Evolutionary conservation across 2,797 vertebrate genomes (phyloP).

Genomic region (Mallotus villosus): DNA sequence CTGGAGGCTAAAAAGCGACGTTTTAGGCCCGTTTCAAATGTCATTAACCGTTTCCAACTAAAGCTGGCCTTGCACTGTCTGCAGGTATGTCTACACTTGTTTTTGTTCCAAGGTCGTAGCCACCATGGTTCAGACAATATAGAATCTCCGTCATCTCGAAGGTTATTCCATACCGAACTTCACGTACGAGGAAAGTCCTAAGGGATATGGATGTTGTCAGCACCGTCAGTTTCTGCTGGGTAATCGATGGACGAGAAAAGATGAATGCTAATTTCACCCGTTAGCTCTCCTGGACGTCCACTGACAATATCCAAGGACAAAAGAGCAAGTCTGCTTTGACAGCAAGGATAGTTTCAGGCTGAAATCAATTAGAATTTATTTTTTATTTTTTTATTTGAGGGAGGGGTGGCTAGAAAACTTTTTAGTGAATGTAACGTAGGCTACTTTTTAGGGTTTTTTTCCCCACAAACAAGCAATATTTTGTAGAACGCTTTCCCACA

Average conservation of each 20-base stretch:
- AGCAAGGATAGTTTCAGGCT: slow-evolving; percentile 38
- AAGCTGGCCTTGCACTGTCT: background rate
- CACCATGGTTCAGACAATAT: background rate
- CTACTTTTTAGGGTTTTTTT: background rate
- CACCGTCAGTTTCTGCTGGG: slow-evolving; percentile 40
- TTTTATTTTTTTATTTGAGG: background rate
- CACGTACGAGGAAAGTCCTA: slow-evolving; percentile 31
- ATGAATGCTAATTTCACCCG: slow-evolving; percentile 44
- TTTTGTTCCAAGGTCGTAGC: background rate
- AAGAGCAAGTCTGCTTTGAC: slow-evolving; percentile 18
- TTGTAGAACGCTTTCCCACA: background rate
- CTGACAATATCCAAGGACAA: slow-evolving; percentile 54
- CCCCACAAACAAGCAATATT: slow-evolving; percentile 1
- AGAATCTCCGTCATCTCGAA: slow-evolving; percentile 35
- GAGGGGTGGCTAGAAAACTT: background rate
- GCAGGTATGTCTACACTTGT: background rate
- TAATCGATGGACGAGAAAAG: slow-evolving; percentile 54
- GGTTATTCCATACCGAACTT: slow-evolving; percentile 43
- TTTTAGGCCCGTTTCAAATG: no score
- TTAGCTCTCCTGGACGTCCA: slow-evolving; percentile 42
- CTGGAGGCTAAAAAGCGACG: no score
- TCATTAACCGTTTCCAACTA: no score
- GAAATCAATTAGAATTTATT: slow-evolving; percentile 41
- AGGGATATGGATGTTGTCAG: slow-evolving; percentile 50
- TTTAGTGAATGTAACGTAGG: background rate